Percentiles rank a stretch among this genome's conserved stretches.
Evolutionary conservation across 2,888 invertebrate genomes (phyloP).

Genomic region (Philaethria dido): DNA sequence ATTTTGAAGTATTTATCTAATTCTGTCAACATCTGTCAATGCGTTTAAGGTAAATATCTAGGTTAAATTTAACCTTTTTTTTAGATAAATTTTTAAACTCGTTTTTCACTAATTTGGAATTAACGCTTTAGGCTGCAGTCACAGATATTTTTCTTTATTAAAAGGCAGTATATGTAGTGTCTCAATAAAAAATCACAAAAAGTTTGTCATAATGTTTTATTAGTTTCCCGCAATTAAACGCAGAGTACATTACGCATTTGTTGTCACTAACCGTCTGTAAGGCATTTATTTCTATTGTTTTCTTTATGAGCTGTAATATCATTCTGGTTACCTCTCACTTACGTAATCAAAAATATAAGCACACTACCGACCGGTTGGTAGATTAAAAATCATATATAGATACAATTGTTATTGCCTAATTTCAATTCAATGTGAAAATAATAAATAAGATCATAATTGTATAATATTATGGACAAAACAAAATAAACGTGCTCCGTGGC

Average conservation of each 20-base stretch:
- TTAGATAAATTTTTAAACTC: too few species aligned
- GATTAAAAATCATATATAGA: slow-evolving; percentile 44
- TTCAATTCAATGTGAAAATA: slow-evolving; percentile 35
- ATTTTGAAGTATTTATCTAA: too few species aligned
- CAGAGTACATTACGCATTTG: slow-evolving; percentile 55
- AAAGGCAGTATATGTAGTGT: too few species aligned
- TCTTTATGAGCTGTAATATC: slow-evolving; percentile 11
- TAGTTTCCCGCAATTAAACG: slow-evolving; percentile 55
- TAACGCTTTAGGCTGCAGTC: too few species aligned
- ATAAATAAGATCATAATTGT: slow-evolving; percentile 37
- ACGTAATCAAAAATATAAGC: slow-evolving; percentile 13
- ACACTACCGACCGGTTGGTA: slow-evolving; percentile 45
- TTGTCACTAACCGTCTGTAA: slow-evolving; percentile 69
- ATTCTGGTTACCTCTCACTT: slow-evolving; percentile 12
- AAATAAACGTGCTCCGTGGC: slow-evolving; percentile 16
- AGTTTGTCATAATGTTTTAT: slow-evolving; percentile 61
- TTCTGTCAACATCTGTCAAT: too few species aligned
- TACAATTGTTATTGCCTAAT: slow-evolving; percentile 40
- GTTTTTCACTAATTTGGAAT: too few species aligned
- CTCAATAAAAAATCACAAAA: slow-evolving; percentile 48
- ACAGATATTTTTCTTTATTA: too few species aligned
- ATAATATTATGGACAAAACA: slow-evolving; percentile 31
- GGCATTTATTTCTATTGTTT: slow-evolving; percentile 53
- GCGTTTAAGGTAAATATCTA: too few species aligned
- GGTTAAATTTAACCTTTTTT: too few species aligned